Conservation (phyloP, 2,113 vertebrate genomes). For the Physeter macrocephalus region DNA sequence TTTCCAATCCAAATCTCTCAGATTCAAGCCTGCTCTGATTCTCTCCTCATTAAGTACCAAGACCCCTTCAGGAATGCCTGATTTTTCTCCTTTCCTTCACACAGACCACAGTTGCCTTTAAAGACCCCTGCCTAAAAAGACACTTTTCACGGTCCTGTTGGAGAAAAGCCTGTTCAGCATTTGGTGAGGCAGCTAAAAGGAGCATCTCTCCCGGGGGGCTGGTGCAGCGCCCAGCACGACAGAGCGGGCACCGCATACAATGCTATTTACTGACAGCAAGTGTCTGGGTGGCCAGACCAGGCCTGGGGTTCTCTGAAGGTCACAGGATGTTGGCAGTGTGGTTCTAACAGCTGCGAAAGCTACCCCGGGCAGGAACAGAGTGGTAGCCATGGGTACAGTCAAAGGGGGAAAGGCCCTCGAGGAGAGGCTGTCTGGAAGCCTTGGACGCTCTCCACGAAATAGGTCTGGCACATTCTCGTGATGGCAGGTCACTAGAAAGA, state of each 20-base stretch:
- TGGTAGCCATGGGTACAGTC: slow-evolving; percentile 44
- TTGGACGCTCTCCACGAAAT: neutral
- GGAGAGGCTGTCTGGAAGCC: slow-evolving; percentile 43
- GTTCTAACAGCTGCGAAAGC: slow-evolving; percentile 56
- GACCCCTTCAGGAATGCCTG: neutral
- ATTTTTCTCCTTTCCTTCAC: neutral
- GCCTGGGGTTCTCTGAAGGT: slow-evolving; percentile 40
- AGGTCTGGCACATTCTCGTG: neutral
- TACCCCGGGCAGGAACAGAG: neutral
- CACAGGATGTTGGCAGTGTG: slow-evolving; percentile 53
- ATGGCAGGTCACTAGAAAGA: neutral
- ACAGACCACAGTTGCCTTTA: neutral
- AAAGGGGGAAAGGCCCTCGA: slow-evolving; percentile 23
- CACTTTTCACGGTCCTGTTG: neutral
- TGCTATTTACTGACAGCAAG: neutral
- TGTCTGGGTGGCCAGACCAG: slow-evolving; percentile 41
- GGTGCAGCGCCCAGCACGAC: slow-evolving; percentile 11
- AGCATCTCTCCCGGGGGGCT: neutral
- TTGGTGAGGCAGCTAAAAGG: neutral
- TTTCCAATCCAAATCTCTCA: neutral
- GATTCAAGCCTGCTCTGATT: neutral
- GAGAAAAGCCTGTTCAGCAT: neutral
- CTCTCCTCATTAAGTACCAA: neutral
- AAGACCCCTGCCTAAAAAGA: neutral
- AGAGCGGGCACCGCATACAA: neutral